Conservation (phyloP, 2,113 vertebrate genomes). For the Mus pahari region DNA sequence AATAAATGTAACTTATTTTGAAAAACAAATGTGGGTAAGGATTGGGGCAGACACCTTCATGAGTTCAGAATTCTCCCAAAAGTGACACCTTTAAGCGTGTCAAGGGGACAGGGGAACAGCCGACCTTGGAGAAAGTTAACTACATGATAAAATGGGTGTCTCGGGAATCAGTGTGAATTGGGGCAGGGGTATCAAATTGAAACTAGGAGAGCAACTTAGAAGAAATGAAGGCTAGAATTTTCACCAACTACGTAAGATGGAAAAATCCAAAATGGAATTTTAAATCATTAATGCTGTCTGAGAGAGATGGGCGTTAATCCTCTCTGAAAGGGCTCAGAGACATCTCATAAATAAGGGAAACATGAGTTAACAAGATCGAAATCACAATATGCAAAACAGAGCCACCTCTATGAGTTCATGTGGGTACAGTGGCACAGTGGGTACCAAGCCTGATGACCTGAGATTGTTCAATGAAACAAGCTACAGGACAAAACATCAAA, state of each 20-base stretch:
- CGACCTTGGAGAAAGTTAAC: background rate
- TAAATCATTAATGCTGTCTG: background rate
- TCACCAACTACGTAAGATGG: background rate
- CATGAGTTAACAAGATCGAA: background rate
- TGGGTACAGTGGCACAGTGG: too few species aligned
- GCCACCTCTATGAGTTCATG: background rate
- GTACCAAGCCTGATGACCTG: too few species aligned
- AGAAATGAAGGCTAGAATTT: background rate
- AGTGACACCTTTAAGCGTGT: background rate
- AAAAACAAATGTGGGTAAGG: background rate
- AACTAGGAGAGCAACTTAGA: background rate
- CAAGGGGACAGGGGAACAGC: background rate
- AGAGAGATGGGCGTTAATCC: background rate
- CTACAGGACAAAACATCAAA: constrained; percentile 13
- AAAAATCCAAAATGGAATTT: background rate
- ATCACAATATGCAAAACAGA: background rate
- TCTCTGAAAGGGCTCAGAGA: background rate
- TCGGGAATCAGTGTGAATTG: background rate
- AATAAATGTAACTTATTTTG: background rate
- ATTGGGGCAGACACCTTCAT: background rate
- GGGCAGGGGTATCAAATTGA: background rate
- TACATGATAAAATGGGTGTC: background rate
- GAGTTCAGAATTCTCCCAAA: background rate
- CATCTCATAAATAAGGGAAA: background rate
- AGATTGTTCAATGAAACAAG: background rate